A percentile compares a stretch with the other conserved stretches of the same genome.
phyloP scores from a whole-genome alignment of 2,888 invertebrate genomes.

The Gymnoscelis rufifasciata region DNA sequence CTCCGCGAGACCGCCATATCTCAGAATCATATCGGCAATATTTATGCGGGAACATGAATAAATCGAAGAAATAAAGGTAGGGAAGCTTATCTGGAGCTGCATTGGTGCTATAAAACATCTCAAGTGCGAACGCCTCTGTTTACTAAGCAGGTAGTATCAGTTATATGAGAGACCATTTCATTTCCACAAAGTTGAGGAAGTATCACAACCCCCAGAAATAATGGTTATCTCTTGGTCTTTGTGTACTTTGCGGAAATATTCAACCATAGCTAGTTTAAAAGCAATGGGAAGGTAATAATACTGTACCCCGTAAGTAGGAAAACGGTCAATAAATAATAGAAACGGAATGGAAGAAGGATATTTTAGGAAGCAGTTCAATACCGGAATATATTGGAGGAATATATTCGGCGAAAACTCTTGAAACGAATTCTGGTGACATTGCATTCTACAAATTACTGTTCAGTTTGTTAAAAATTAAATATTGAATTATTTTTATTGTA shows the following conservation, averaged over 20 bases:
- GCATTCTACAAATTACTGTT: conserved; percentile 42
- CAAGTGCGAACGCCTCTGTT: conserved; percentile 42
- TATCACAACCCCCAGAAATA: background rate
- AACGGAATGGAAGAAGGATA: conserved; percentile 35
- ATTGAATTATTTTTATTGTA: no score
- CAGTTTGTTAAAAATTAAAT: no score
- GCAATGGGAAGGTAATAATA: conserved; percentile 21
- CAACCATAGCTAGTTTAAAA: conserved; percentile 12
- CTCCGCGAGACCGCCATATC: conserved; percentile 20
- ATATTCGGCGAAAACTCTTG: conserved; percentile 41
- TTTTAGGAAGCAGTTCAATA: conserved; percentile 56
- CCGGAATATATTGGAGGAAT: conserved; percentile 39
- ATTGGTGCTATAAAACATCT: conserved; percentile 65
- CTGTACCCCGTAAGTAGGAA: conserved; percentile 31
- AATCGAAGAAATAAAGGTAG: conserved; percentile 67
- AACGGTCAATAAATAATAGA: conserved; percentile 47
- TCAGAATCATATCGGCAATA: conserved; percentile 49
- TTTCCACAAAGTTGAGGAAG: background rate
- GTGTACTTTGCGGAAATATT: background rate
- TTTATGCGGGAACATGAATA: conserved; percentile 72
- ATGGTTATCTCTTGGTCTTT: background rate
- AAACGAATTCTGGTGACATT: conserved; percentile 38
- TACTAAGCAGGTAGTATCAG: conserved; percentile 7
- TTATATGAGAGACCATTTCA: background rate
- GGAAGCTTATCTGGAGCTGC: conserved; percentile 64